Evolutionary conservation across 1,140 invertebrate genomes (phyloP), one percentile per base, ranked within the genome.

Genomic region (Leptinotarsa undecemlineata): DNA sequence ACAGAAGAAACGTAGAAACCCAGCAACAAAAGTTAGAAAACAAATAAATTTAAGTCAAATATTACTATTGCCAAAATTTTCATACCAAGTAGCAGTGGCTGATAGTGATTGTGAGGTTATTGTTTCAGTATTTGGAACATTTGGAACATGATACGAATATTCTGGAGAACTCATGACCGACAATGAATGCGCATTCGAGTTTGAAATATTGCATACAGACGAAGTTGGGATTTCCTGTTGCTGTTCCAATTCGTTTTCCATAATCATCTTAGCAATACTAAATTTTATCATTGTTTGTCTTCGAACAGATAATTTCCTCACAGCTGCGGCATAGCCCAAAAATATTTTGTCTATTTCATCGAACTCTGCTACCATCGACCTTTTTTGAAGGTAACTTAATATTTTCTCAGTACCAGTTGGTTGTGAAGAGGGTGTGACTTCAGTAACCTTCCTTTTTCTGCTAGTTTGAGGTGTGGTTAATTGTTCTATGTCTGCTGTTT

Each of bases 271-370:
- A 48, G 72, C 72, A 48, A 73, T 23, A 15, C 68, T 47, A 23
- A 73, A 13, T 21, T 73, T 73, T 42, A 74, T 21, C 19, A 17
- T 15, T 13, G 66, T 48, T 51, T 74, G 72, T 33, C 42, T 68
- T 15, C 4, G 17, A 63, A 66, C 48, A 15, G n/a, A n/a, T 14
- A 74, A 74, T 69, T 74, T 68, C 62, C 60, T 74, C 11, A 74
- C 68, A 15, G 72, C 68, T 14, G 13, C 72, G 23, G 57, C 67
- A 61, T 74, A 74, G 60, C 66, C 68, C 51, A 74, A 61, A 74
- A 74, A 74, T 47, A 74, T 68, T 60, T 68, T 64, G 23, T 74
- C 72, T 26, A 69, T 68, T 6, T 42, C 71, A 63, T 72, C 62
- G 15, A 8, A n/a, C 21, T 72, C 61, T 47, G 1, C 19, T 72